These are phyloP conservation scores for Halcyon badia DNA, from an alignment of 2,797 vertebrate genomes.

Conservation along the genomic window DNA sequence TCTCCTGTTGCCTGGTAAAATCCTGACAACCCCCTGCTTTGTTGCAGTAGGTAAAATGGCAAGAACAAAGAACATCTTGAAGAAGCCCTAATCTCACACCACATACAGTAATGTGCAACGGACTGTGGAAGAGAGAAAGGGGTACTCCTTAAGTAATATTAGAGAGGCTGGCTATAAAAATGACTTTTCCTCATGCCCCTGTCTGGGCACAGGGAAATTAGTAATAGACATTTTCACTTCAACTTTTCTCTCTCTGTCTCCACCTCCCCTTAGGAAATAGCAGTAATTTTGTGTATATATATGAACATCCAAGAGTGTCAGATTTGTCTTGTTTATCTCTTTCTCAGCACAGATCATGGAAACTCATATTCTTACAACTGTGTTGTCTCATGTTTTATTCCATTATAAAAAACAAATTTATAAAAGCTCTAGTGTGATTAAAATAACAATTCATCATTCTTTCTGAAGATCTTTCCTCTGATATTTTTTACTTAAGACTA, in stretches of 20 bases:
- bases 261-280: background rate
- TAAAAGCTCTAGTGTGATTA: background rate
- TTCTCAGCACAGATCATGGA: background rate
- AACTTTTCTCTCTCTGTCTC: background rate
- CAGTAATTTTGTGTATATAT: background rate
- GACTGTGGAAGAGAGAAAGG: background rate
- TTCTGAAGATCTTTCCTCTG: background rate
- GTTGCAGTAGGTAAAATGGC: background rate
- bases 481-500: background rate
- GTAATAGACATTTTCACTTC: background rate
- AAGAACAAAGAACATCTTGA: constrained; percentile 14
- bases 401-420: background rate
- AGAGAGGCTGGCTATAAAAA: background rate
- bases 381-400: background rate
- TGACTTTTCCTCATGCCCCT: background rate
- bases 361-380: background rate
- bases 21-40: background rate
- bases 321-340: background rate
- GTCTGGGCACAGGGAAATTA: background rate
- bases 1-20: background rate
- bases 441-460: background rate
- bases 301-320: background rate
- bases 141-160: background rate
- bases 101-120: background rate
- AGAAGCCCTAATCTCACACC: background rate